These are phyloP conservation scores for Sebastiscus tertius DNA, from an alignment of 2,797 vertebrate species.

Conservation along the genomic window DNA sequence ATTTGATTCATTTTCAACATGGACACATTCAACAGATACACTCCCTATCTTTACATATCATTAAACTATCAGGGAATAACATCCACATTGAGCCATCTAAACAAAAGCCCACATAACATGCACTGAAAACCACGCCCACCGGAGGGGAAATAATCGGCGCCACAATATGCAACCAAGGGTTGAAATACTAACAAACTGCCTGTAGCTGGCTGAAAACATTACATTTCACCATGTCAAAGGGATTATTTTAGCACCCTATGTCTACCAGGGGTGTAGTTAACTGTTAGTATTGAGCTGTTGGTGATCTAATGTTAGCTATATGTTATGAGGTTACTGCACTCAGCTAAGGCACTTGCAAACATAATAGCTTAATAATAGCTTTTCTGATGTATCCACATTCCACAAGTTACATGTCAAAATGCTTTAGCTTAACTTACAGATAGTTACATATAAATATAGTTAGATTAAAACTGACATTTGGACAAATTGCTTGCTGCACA, in stretches of 20 bases:
- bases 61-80: background rate
- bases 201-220: background rate
- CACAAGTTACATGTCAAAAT: background rate
- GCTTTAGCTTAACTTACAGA: background rate
- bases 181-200: background rate
- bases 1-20: background rate
- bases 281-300: rapidly evolving
- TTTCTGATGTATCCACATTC: background rate
- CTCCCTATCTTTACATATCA: background rate
- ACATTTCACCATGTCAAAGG: background rate
- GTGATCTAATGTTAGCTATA: background rate
- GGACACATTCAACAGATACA: background rate
- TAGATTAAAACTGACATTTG: background rate
- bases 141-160: rapidly evolving
- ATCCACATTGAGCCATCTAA: background rate
- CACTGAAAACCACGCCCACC: background rate
- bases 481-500: background rate
- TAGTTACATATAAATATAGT: rapidly evolving
- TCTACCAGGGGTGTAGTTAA: background rate
- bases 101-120: background rate
- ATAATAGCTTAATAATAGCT: background rate
- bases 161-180: background rate
- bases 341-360: background rate
- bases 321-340: too few species aligned
- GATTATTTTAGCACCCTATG: background rate